Conservation (phyloP, 2,113 vertebrate species). For the Prionailurus bengalensis region DNA sequence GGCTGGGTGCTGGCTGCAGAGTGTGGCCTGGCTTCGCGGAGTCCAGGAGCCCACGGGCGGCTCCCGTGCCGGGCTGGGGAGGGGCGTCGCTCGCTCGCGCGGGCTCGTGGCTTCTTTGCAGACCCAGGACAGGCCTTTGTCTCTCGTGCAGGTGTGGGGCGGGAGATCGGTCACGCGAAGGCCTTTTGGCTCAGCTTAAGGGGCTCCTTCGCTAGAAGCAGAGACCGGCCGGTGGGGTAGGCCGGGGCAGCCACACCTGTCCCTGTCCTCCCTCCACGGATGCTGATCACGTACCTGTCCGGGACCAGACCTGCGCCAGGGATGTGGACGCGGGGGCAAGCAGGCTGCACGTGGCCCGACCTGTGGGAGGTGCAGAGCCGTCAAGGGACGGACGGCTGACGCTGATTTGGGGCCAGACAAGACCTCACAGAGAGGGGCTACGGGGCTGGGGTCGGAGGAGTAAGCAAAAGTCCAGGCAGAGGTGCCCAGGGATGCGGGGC, state of each 20-base stretch:
- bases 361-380: not conserved
- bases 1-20: not conserved
- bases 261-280: accelerated
- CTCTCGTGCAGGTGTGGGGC: accelerated
- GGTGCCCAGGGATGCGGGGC: accelerated
- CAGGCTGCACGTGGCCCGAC: not conserved
- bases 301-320: accelerated
- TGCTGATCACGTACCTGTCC: accelerated
- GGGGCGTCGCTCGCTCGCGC: too few relatives aligned
- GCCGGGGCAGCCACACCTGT: accelerated
- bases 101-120: too few relatives aligned
- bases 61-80: not conserved
- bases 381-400: accelerated
- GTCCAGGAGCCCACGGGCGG: not conserved
- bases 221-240: not conserved
- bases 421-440: accelerated
- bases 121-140: not conserved
- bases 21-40: accelerated
- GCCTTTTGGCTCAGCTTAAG: not conserved
- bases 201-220: not conserved
- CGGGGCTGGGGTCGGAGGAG: accelerated
- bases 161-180: too few relatives aligned
- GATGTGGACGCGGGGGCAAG: accelerated
- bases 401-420: not conserved
- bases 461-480: too few relatives aligned